Evolutionary conservation across 2,888 invertebrate genomes (phyloP), one percentile per base, ranked within the genome.

Genomic region (Cosmopolites sordidus): DNA sequence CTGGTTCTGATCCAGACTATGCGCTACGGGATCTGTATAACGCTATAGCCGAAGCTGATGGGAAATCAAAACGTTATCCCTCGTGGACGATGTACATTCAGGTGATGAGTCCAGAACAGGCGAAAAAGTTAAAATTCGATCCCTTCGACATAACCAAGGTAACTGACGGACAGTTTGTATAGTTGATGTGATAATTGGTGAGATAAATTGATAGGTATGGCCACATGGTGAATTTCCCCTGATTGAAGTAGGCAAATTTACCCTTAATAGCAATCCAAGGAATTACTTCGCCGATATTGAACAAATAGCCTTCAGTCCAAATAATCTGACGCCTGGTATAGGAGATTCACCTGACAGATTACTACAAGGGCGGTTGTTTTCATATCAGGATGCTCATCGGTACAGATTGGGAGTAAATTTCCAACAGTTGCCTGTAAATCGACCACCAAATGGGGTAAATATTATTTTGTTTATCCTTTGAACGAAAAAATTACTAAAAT

Each of bases 231-330:
- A 92, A 1, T 93, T 78, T 72, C 94, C 94, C 1, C 75, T 94
- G 59, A 86, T 90, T 56, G 86, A 84, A 8, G 91, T 93, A 0
- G 94, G 94, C 1, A 86, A 84, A 72, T 66, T 94, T 59, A 85
- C 87, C 1, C 76, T 95, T 48, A 86, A 94, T 72, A 81, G 83
- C 56, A 94, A 94, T 72, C 92, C 94, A 0, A 83, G 81, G 60
- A 93, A 93, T 72, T 94, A 92, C 72, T 94, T 93, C 71, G 83
- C 89, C 33, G 93, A 94, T 73, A 87, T 94, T 38, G 94, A 95
- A 72, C 93, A 94, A 73, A 75, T 88, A 48, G 93, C 93, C 6
- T 93, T 92, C 73, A 86, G 86, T 64, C 94, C 94, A 0, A 83
- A 89, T 8, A 88, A 92, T 69, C 69, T 94, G 75, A 83, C 91